A percentile compares a stretch with the other conserved stretches of the same genome.
These are phyloP conservation scores for Sinhomidia bicolor DNA, from an alignment of 2,888 invertebrate species.

Conservation along the genomic window DNA sequence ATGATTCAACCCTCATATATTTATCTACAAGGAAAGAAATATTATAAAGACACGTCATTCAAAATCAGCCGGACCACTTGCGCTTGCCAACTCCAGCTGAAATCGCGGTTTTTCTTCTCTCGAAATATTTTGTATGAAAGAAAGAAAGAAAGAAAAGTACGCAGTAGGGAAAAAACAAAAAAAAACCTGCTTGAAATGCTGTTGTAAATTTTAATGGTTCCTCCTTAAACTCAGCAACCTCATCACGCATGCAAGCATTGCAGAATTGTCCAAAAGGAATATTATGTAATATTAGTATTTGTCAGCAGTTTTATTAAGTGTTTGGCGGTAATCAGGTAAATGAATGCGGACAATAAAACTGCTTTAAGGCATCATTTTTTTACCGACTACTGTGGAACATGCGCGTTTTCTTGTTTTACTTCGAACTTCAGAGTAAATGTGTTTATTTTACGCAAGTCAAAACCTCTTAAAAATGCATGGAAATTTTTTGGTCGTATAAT, in stretches of 20 bases:
- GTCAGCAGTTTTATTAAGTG: conserved; percentile 33
- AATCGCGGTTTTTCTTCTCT: conserved; percentile 26
- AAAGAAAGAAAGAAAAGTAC: neutral
- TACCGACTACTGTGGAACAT: neutral
- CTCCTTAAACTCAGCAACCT: neutral
- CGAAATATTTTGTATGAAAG: neutral
- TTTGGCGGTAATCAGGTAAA: conserved; percentile 51
- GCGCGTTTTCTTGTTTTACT: neutral
- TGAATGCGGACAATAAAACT: conserved; percentile 5
- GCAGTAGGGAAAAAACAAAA: neutral
- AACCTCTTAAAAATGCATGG: no score
- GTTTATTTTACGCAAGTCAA: no score
- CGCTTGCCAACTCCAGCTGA: conserved; percentile 35
- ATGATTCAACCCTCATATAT: conserved; percentile 42
- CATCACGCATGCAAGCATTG: conserved; percentile 10
- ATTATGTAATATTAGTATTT: neutral
- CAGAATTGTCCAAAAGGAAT: conserved; percentile 9
- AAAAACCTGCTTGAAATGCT: conserved; percentile 36
- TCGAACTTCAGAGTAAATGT: no score
- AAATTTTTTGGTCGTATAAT: no score
- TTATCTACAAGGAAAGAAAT: conserved; percentile 43
- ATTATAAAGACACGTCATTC: conserved; percentile 43
- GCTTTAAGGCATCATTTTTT: neutral
- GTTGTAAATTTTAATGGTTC: conserved; percentile 18
- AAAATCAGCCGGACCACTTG: neutral